These are phyloP conservation scores for Thalassoma bifasciatum DNA, from an alignment of 2,113 vertebrate genomes.

Conservation along the genomic window DNA sequence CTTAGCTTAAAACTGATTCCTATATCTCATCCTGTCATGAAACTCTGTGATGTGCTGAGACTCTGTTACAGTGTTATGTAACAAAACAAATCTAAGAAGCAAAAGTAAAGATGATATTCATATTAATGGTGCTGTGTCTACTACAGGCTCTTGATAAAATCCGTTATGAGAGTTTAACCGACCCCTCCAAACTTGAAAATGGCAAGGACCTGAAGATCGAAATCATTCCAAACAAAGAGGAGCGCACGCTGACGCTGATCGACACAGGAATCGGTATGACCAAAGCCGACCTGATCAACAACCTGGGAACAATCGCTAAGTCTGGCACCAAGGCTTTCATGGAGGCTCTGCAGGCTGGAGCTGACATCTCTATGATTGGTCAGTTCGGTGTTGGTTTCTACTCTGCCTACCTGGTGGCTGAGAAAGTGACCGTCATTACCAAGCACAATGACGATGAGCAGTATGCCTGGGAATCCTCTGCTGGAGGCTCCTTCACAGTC, in stretches of 20 bases:
- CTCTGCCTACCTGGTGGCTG: slow-evolving; percentile 86
- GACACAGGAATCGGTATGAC: slow-evolving; percentile 88
- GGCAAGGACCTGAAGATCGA: slow-evolving; percentile 88
- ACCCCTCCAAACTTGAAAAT: slow-evolving; percentile 83
- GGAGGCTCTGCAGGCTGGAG: slow-evolving; percentile 87
- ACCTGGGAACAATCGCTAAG: slow-evolving; percentile 86
- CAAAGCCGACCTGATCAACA: slow-evolving; percentile 87
- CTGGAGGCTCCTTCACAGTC: slow-evolving; percentile 87
- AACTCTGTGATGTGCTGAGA: too few relatives aligned
- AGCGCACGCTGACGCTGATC: slow-evolving; percentile 78
- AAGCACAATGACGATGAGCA: slow-evolving; percentile 88
- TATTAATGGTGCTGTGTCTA: neutral
- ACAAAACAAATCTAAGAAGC: neutral
- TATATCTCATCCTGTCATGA: neutral
- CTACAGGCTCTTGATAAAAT: slow-evolving; percentile 86
- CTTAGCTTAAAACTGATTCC: neutral
- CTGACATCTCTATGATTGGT: slow-evolving; percentile 88
- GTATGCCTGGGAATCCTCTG: slow-evolving; percentile 86
- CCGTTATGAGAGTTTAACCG: slow-evolving; percentile 86
- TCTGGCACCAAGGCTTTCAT: slow-evolving; percentile 88
- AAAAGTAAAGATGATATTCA: neutral
- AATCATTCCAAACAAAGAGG: slow-evolving; percentile 82
- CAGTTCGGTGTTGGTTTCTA: slow-evolving; percentile 89
- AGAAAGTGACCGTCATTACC: slow-evolving; percentile 85
- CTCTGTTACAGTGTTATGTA: neutral